Conservation (phyloP, 92 coral and sea anemone species). For the Actinernus sp. region DNA sequence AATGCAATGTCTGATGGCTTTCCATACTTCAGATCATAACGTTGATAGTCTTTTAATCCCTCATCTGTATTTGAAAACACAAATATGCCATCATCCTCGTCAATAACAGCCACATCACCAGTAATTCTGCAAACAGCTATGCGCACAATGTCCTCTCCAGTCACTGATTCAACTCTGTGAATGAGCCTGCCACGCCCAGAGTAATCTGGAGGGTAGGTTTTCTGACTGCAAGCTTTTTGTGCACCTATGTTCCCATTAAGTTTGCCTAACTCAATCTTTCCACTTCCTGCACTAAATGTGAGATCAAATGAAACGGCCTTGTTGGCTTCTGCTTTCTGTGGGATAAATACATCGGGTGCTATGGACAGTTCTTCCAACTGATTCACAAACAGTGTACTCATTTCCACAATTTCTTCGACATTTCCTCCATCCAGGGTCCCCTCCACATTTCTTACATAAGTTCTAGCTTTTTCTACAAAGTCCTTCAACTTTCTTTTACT, state of each 20-base stretch:
- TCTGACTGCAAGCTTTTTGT: too few relatives aligned
- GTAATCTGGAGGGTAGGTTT: neutral
- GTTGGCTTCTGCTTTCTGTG: too few relatives aligned
- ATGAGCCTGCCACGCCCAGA: too few relatives aligned
- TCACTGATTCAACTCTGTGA: too few relatives aligned
- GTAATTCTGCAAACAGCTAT: slow-evolving; percentile 23
- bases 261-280: too few relatives aligned
- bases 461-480: too few relatives aligned
- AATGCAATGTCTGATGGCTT: neutral
- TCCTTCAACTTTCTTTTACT: slow-evolving; percentile 1
- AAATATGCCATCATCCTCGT: slow-evolving; percentile 29
- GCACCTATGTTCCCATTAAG: too few relatives aligned
- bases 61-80: slow-evolving; percentile 8
- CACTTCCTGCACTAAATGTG: too few relatives aligned
- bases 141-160: slow-evolving; percentile 18
- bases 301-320: too few relatives aligned
- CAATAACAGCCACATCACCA: slow-evolving; percentile 33
- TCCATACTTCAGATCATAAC: neutral
- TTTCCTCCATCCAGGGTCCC: too few relatives aligned
- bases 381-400: slow-evolving; percentile 3
- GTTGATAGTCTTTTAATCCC: neutral
- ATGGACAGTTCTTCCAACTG: too few relatives aligned
- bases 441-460: too few relatives aligned
- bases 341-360: slow-evolving; percentile 13
- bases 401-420: slow-evolving; percentile 12